These are phyloP conservation scores for Rattus rattus DNA, from an alignment of 2,113 vertebrate genomes.

Conservation along the genomic window DNA sequence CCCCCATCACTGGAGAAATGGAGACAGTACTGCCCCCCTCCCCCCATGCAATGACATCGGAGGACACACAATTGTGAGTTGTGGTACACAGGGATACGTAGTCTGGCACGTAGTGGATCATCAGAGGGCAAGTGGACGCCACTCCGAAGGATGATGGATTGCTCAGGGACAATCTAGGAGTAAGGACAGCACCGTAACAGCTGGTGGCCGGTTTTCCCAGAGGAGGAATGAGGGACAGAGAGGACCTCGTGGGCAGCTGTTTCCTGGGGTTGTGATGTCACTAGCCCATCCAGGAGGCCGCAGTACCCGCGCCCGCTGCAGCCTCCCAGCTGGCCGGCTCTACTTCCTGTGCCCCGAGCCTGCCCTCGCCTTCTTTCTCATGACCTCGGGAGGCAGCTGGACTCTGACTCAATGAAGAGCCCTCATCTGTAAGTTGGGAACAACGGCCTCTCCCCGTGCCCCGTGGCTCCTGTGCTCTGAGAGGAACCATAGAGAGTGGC, in stretches of 20 bases:
- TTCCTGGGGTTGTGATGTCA: conserved; percentile 89
- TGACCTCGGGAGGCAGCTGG: conserved; percentile 78
- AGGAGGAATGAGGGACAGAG: conserved; percentile 72
- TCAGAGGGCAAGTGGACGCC: background rate
- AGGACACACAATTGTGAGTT: rapidly evolving
- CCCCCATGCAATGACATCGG: no score
- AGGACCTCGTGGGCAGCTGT: conserved; percentile 85
- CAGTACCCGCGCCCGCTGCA: conserved; percentile 69
- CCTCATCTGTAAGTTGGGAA: conserved; percentile 29
- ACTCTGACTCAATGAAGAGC: conserved; percentile 55
- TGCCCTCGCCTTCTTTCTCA: conserved; percentile 82
- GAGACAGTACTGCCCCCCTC: background rate
- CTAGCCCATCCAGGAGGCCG: conserved; percentile 84
- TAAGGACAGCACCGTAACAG: conserved; percentile 68
- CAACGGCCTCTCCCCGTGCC: background rate
- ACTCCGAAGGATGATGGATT: background rate
- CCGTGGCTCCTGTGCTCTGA: background rate
- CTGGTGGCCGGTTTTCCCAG: conserved; percentile 83
- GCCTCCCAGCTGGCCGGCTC: conserved; percentile 74
- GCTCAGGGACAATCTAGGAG: conserved; percentile 2
- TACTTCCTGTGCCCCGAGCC: conserved; percentile 80
- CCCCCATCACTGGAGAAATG: background rate
- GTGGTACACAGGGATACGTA: background rate
- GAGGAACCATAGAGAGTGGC: background rate
- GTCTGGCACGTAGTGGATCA: background rate